Conservation (phyloP, 2,797 vertebrate genomes). For the Eulemur rubriventer region DNA sequence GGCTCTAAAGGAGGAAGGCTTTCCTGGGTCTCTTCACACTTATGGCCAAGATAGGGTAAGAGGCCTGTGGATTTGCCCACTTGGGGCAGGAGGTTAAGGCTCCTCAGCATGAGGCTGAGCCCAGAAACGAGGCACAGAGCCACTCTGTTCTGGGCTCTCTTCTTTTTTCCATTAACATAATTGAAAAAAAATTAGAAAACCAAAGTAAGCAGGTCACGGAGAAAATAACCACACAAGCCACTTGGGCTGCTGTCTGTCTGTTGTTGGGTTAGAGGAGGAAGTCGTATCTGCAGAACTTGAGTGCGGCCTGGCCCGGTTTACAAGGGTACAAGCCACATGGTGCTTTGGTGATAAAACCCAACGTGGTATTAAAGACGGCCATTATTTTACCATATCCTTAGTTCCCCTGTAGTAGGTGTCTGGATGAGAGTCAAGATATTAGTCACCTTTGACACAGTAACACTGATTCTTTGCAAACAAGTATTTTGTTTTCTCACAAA, state of each 20-base stretch:
- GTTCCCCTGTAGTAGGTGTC: background rate
- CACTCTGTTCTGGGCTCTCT: background rate
- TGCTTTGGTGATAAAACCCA: background rate
- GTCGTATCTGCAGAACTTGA: background rate
- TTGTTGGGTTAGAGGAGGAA: background rate
- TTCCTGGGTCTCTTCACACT: background rate
- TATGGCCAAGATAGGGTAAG: background rate
- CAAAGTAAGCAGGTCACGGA: background rate
- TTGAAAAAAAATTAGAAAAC: background rate
- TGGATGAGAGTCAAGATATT: constrained; percentile 26
- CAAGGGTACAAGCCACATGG: background rate
- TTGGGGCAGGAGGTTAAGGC: background rate
- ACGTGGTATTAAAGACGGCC: background rate
- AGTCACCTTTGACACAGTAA: constrained; percentile 53
- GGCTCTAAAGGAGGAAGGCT: background rate
- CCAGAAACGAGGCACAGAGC: background rate
- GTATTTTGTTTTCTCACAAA: constrained; percentile 49
- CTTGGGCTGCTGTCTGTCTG: background rate
- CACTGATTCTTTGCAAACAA: constrained; percentile 52
- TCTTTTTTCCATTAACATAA: background rate
- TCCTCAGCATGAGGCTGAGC: background rate
- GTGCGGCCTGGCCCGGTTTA: background rate
- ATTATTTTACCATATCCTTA: constrained; percentile 27
- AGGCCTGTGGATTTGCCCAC: background rate
- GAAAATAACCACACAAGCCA: background rate